Evolutionary conservation across 2,888 invertebrate genomes (phyloP).

Genomic region (Pardosa pseudoannulata): DNA sequence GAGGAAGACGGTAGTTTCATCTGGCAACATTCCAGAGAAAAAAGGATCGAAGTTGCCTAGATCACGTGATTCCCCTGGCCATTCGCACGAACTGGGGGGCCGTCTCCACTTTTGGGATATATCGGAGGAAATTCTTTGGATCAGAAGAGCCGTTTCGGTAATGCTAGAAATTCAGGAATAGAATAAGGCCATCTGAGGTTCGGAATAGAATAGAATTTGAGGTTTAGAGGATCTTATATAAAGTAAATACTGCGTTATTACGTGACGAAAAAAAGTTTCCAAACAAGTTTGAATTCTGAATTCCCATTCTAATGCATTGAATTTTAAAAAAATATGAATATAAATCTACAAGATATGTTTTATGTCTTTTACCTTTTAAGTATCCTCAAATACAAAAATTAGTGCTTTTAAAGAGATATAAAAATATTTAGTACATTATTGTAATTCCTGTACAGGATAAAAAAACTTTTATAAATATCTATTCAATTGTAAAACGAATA

Average conservation of each 20-base stretch:
- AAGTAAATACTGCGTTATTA: slow-evolving; percentile 2
- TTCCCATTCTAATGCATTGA: too few species aligned
- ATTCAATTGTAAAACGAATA: too few species aligned
- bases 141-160: background rate
- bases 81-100: slow-evolving; percentile 34
- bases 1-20: slow-evolving; percentile 44
- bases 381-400: too few species aligned
- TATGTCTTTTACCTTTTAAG: too few species aligned
- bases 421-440: too few species aligned
- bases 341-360: too few species aligned
- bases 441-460: too few species aligned
- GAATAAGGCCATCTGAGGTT: slow-evolving; percentile 9
- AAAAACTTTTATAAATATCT: too few species aligned
- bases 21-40: slow-evolving; percentile 64
- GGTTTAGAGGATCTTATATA: background rate
- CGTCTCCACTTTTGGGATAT: slow-evolving; percentile 41
- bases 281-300: too few species aligned
- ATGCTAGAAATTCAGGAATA: background rate
- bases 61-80: slow-evolving; percentile 61
- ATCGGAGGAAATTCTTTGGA: background rate
- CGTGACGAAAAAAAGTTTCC: background rate
- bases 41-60: slow-evolving; percentile 67
- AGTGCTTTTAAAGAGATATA: too few species aligned
- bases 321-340: too few species aligned
- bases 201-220: slow-evolving; percentile 5